A percentile compares a stretch with the other conserved stretches of the same genome.
Conservation (phyloP, 2,113 vertebrate species). For the Pionites leucogaster region DNA sequence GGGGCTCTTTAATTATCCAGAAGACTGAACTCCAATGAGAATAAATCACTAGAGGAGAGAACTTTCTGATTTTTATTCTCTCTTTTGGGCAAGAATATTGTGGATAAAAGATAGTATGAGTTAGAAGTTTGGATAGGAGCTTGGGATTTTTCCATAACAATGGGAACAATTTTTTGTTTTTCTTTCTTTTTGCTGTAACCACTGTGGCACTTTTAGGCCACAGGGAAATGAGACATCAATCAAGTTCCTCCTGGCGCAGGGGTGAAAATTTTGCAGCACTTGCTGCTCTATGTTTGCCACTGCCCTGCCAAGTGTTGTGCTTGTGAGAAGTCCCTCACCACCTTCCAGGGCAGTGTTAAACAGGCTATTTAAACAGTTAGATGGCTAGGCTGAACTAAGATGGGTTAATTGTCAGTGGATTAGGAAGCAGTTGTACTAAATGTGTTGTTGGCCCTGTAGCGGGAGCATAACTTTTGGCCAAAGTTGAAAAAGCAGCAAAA, state of each 20-base stretch:
- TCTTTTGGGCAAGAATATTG: background rate
- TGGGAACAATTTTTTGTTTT: background rate
- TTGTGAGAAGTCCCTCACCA: background rate
- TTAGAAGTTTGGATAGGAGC: background rate
- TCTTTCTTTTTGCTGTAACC: background rate
- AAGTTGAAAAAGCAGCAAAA: background rate
- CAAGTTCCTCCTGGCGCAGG: background rate
- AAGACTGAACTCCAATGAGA: background rate
- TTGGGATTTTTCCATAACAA: background rate
- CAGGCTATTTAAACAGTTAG: background rate
- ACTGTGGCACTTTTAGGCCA: background rate
- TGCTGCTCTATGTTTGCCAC: background rate
- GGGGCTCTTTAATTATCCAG: constrained; percentile 22
- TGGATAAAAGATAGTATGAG: background rate
- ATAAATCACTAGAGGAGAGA: background rate
- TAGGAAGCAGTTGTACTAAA: background rate
- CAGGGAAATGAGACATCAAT: background rate
- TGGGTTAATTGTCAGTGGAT: background rate
- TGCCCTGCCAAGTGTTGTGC: accelerated
- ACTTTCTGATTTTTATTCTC: background rate
- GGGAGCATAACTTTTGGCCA: background rate
- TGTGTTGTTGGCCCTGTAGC: background rate
- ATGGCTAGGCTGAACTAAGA: background rate
- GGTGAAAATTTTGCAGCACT: background rate
- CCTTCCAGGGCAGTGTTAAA: background rate